These are phyloP conservation scores for Zeus faber DNA, from an alignment of 2,113 vertebrate genomes.

Conservation along the genomic window DNA sequence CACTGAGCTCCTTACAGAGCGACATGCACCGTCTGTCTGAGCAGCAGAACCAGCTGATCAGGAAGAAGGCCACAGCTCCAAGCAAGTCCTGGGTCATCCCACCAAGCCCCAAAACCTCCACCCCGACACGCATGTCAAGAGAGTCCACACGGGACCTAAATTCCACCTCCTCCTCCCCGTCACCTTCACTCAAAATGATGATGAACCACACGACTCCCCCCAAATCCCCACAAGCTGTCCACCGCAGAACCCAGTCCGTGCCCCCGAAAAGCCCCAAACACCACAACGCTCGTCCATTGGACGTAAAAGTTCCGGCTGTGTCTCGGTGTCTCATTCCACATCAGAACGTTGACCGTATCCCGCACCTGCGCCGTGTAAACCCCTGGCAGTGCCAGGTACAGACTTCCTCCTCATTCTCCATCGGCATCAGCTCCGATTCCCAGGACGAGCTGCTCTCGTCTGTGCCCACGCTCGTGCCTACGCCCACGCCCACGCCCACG, in stretches of 20 bases:
- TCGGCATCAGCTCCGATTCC: slow-evolving; percentile 72
- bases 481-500: slow-evolving; percentile 7
- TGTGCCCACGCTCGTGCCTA: slow-evolving; percentile 29
- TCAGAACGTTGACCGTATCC: slow-evolving; percentile 84
- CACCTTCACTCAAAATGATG: slow-evolving; percentile 75
- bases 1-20: slow-evolving; percentile 81
- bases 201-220: slow-evolving; percentile 49
- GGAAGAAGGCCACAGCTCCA: slow-evolving; percentile 62
- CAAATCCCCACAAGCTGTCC: slow-evolving; percentile 69
- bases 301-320: slow-evolving; percentile 73
- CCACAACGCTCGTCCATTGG: slow-evolving; percentile 66
- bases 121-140: slow-evolving; percentile 57
- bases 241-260: slow-evolving; percentile 75
- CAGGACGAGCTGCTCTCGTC: slow-evolving; percentile 49
- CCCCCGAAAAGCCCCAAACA: slow-evolving; percentile 83
- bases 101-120: slow-evolving; percentile 58
- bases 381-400: slow-evolving; percentile 83
- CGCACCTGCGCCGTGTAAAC: slow-evolving; percentile 83
- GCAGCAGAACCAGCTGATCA: slow-evolving; percentile 84
- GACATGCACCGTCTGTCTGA: slow-evolving; percentile 90
- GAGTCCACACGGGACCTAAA: slow-evolving; percentile 67
- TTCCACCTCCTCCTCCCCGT: slow-evolving; percentile 74
- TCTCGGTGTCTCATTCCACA: slow-evolving; percentile 79
- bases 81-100: slow-evolving; percentile 79
- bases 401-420: slow-evolving; percentile 83